phyloP scores from a whole-genome alignment of 2,797 vertebrate genomes.

The Tarsius wallacei region DNA sequence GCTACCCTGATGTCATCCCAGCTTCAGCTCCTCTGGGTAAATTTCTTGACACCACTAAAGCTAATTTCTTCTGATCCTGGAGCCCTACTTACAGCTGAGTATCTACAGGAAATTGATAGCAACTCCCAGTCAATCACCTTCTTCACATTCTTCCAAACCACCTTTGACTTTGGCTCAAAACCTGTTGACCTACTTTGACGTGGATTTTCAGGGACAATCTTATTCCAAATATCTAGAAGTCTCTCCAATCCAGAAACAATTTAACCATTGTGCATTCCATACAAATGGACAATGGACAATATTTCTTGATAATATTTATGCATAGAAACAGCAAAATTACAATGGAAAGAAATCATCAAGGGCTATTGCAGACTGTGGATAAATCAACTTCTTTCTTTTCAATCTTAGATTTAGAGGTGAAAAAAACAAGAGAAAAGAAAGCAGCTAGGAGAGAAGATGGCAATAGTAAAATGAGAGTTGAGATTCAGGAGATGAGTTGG shows the following conservation, averaged over 20 bases:
- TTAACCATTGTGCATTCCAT: not conserved
- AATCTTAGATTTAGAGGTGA: not conserved
- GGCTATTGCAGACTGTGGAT: not conserved
- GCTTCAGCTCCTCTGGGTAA: not conserved
- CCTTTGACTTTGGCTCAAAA: not conserved
- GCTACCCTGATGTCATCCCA: not conserved
- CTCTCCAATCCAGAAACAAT: not conserved
- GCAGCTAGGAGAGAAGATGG: not conserved
- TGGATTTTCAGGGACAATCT: not conserved
- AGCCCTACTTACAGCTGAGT: not conserved
- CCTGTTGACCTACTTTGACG: not conserved
- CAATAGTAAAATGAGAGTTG: not conserved
- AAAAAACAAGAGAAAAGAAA: not conserved
- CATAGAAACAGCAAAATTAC: not conserved
- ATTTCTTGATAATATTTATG: too few relatives aligned
- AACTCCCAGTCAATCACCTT: not conserved
- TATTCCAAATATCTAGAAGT: not conserved
- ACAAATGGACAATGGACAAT: too few relatives aligned
- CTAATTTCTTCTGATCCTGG: not conserved
- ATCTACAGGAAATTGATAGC: not conserved
- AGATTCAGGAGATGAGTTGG: not conserved
- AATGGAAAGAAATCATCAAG: not conserved
- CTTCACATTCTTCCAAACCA: not conserved
- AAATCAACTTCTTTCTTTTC: not conserved
- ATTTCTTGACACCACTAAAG: not conserved